These are phyloP conservation scores for Alouatta palliata DNA, from an alignment of 2,113 vertebrate genomes.

Conservation along the genomic window DNA sequence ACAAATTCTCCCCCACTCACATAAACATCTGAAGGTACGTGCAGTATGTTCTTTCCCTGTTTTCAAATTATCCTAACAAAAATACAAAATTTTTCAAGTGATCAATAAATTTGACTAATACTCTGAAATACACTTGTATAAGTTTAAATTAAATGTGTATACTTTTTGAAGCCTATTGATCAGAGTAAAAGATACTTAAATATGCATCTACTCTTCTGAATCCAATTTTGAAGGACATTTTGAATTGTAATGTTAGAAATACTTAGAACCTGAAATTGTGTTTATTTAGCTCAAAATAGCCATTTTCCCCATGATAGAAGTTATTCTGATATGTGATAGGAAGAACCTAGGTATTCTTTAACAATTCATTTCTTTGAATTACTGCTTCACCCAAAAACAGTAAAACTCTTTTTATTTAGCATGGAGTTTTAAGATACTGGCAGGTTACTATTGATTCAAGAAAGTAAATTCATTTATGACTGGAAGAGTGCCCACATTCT, in stretches of 20 bases:
- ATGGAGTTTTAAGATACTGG: conserved; percentile 27
- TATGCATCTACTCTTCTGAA: background rate
- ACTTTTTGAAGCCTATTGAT: background rate
- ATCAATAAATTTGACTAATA: background rate
- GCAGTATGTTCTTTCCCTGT: background rate
- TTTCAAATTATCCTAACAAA: background rate
- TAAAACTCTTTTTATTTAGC: conserved; percentile 51
- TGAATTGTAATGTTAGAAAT: background rate
- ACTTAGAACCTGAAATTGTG: background rate
- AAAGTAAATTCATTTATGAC: background rate
- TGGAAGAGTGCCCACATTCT: background rate
- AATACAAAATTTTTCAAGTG: background rate
- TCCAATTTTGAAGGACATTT: background rate
- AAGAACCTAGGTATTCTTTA: conserved; percentile 8
- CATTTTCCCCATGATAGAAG: background rate
- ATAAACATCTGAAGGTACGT: background rate
- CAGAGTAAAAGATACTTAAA: background rate
- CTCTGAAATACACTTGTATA: background rate
- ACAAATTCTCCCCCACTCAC: background rate
- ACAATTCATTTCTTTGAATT: background rate
- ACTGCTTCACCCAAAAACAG: background rate
- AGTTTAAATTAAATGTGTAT: background rate
- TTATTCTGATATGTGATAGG: background rate
- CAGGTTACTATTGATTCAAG: conserved; percentile 37
- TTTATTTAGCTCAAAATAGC: background rate